These are phyloP conservation scores for Lophius americanus DNA, from an alignment of 2,797 vertebrate species.

Conservation along the genomic window DNA sequence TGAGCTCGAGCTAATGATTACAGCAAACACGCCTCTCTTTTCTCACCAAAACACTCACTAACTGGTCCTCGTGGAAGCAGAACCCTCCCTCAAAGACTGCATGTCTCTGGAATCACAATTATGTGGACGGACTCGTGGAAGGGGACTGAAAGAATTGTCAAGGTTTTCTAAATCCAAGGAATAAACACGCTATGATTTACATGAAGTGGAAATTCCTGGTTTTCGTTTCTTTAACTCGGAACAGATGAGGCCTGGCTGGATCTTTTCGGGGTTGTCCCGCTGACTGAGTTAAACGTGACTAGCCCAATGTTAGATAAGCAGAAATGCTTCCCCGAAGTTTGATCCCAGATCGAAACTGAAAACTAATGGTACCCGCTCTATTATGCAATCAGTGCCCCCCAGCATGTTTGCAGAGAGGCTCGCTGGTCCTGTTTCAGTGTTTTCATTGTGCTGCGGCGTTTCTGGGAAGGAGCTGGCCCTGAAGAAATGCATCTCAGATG, in stretches of 20 bases:
- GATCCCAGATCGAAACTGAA: background rate
- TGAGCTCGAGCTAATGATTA: background rate
- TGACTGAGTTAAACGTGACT: no score
- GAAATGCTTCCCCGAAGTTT: background rate
- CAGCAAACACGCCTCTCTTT: background rate
- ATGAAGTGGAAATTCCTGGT: background rate
- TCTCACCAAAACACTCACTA: background rate
- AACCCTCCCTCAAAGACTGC: background rate
- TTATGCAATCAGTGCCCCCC: background rate
- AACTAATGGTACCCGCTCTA: background rate
- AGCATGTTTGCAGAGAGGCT: conserved; percentile 8
- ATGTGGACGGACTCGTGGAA: background rate
- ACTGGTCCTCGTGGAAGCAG: conserved; percentile 18
- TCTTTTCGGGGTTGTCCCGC: background rate
- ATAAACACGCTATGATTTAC: background rate
- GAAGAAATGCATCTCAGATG: conserved; percentile 30
- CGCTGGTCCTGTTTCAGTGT: background rate
- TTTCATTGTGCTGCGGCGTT: conserved; percentile 9
- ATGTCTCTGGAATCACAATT: background rate
- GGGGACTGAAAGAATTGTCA: background rate
- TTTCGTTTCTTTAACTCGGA: conserved; percentile 15
- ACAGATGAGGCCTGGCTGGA: conserved; percentile 1
- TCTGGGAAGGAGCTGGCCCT: conserved; percentile 34
- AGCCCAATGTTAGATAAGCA: background rate
- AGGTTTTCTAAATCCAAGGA: background rate